phyloP scores from a whole-genome alignment of 1,140 invertebrate species.

The Zaprionus camerounensis region DNA sequence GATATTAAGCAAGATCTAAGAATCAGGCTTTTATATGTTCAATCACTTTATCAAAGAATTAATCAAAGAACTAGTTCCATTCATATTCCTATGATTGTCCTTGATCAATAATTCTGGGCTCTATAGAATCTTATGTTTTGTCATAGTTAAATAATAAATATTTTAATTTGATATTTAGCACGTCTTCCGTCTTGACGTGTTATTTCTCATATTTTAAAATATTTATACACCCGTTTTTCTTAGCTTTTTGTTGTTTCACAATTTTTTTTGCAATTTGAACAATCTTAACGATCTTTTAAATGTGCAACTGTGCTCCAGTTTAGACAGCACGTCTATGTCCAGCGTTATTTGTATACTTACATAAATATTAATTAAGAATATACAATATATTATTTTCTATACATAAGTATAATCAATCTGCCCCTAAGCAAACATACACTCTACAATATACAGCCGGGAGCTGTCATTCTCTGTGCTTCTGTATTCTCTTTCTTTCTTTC shows the following conservation, averaged over 20 bases:
- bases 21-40: too few species aligned
- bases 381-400: constrained; percentile 8
- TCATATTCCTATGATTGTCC: neutral
- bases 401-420: constrained; percentile 39
- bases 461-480: constrained; percentile 3
- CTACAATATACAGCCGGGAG: neutral
- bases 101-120: neutral
- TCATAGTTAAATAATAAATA: constrained; percentile 18
- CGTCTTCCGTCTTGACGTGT: constrained; percentile 37
- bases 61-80: too few species aligned
- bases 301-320: constrained; percentile 42
- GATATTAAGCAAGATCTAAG: too few species aligned
- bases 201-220: constrained; percentile 8
- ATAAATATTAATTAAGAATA: neutral
- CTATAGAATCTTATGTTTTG: neutral
- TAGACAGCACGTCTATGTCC: constrained; percentile 49
- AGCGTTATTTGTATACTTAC: constrained; percentile 3
- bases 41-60: too few species aligned
- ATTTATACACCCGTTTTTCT: neutral
- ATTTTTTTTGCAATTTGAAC: constrained; percentile 13
- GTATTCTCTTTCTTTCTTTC: neutral
- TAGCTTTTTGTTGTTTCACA: neutral
- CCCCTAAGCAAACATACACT: neutral
- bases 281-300: constrained; percentile 45
- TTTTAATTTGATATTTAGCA: constrained; percentile 32